Evolutionary conservation across 2,888 invertebrate species (phyloP).

Genomic region (Monoplex corrugatus): DNA sequence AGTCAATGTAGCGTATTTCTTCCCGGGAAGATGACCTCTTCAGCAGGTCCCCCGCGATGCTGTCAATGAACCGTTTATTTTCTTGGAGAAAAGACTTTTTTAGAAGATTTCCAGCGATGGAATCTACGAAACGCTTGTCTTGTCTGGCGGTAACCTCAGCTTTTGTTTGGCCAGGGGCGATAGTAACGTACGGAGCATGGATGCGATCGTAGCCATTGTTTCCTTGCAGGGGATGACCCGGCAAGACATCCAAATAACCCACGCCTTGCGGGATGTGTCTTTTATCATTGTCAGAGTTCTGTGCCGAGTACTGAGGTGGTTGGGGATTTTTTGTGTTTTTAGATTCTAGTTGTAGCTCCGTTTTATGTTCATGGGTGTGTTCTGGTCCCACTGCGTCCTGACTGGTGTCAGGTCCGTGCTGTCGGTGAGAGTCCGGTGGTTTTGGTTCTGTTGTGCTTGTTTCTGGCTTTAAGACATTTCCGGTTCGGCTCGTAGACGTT

Average conservation of each 20-base stretch:
- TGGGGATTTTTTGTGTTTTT: background rate
- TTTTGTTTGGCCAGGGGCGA: background rate
- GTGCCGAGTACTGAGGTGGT: background rate
- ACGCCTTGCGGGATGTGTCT: too few relatives aligned
- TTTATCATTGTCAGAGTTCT: background rate
- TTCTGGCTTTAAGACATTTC: background rate
- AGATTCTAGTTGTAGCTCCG: background rate
- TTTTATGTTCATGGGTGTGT: background rate
- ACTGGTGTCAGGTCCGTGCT: background rate
- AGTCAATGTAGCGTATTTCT: background rate
- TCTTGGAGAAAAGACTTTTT: background rate
- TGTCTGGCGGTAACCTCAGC: background rate
- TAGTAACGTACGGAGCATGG: background rate
- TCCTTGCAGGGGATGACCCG: too few relatives aligned
- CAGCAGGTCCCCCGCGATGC: conserved; percentile 11
- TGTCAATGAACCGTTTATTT: conserved; percentile 20
- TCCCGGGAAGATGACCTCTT: background rate
- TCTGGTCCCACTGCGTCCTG: background rate
- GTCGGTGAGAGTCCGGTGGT: background rate
- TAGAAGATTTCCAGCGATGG: conserved; percentile 41
- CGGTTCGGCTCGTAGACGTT: background rate
- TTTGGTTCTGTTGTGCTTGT: too few relatives aligned
- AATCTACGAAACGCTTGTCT: conserved; percentile 31
- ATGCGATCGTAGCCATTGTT: background rate
- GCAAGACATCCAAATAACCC: too few relatives aligned